Conservation (phyloP, 2,888 invertebrate genomes). For the Calameuta filiformis region DNA sequence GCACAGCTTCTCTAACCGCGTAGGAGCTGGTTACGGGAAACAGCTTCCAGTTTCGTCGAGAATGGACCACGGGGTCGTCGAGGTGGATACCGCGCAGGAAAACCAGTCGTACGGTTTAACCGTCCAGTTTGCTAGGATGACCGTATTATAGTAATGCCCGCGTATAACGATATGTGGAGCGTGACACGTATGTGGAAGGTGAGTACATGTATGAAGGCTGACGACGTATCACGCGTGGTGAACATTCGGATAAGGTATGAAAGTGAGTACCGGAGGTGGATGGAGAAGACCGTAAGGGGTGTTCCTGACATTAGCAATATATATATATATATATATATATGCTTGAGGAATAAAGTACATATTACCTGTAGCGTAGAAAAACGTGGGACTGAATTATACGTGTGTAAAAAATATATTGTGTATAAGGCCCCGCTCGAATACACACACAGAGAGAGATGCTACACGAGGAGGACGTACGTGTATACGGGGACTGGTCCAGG, state of each 20-base stretch:
- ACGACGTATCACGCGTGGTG: background rate
- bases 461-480: background rate
- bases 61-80: background rate
- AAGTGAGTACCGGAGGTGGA: background rate
- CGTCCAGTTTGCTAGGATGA: conserved; percentile 51
- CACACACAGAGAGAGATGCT: background rate
- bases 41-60: conserved; percentile 32
- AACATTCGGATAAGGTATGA: background rate
- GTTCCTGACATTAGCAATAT: background rate
- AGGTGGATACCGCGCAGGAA: background rate
- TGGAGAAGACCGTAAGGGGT: background rate
- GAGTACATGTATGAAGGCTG: background rate
- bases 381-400: background rate
- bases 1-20: background rate
- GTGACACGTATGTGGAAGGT: conserved; percentile 27
- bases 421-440: background rate
- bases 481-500: background rate
- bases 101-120: conserved; percentile 28
- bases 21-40: background rate
- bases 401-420: background rate
- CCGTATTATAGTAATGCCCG: conserved; percentile 25
- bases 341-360: background rate
- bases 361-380: background rate
- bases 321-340: too few species aligned
- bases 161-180: conserved; percentile 41